Evolutionary conservation across 1,140 invertebrate genomes (phyloP), one percentile per base, ranked within the genome.

Genomic region (Oreohelix idahoensis): DNA sequence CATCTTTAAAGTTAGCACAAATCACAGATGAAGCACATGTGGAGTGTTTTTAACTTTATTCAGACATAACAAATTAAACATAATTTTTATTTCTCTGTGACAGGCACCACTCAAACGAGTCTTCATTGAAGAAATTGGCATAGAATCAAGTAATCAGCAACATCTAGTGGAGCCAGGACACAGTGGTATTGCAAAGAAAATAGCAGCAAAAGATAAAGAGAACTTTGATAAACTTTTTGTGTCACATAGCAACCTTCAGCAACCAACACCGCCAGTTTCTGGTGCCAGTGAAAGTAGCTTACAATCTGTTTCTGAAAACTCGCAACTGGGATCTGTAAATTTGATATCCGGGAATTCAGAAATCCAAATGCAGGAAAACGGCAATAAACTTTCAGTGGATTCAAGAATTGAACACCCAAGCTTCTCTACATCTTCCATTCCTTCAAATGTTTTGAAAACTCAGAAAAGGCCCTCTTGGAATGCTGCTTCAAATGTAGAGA

Each of bases 91-190:
- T 58, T 20, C 20, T 32, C 63, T 35, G 45, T 81, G 71, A 13
- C 79, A 91, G 90, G 91, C 91, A 84, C 89, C 89, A 15, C 83
- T 92, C 29, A 85, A 79, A 38, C 86, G 91, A 77, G 88, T 92
- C 29, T 70, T 87, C 15, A 92, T 92, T 74, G 88, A 92, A 85
- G 92, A 92, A 77, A 88, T 92, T 42, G 90, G 90, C 26, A 36
- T 89, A 17, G 88, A 91, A 70, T 85, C 87, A 66, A 86, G 86
- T 13, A 66, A 53, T 13, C 71, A 84, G 29, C 81, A 58, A 74
- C 85, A 45, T 83, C 85, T 49, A 87, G 85, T 53, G 74, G 80
- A 78, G 58, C 8, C 87, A 88, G 63, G 89, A 89, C 63, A 82
- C 13, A 36, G 80, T 63, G 45, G 76, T 79, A 29, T 29, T 13